These are phyloP conservation scores for Platyscapa corneri DNA, from an alignment of 1,140 invertebrate species.

Conservation along the genomic window DNA sequence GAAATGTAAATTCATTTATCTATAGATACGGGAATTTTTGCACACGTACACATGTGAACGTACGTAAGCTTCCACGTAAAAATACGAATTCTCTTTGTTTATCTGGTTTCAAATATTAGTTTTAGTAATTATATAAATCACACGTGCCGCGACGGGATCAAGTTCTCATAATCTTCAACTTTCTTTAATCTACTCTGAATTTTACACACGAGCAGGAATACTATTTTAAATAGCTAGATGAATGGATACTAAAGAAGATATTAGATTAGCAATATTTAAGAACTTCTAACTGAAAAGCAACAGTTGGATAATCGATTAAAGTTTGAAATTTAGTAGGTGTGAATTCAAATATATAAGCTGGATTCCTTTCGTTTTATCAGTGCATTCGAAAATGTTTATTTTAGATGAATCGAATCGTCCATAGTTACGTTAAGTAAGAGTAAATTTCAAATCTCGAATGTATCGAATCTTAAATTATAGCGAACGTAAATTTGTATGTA, in stretches of 20 bases:
- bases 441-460: background rate
- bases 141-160: background rate
- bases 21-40: background rate
- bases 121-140: background rate
- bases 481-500: background rate
- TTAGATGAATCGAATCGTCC: background rate
- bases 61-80: background rate
- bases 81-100: background rate
- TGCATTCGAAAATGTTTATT: background rate
- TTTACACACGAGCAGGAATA: background rate
- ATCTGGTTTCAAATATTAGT: background rate
- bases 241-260: background rate
- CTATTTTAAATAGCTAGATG: background rate
- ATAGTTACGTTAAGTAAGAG: background rate
- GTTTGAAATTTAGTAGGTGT: background rate
- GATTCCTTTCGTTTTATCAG: background rate
- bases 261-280: background rate
- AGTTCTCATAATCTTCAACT: background rate
- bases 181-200: background rate
- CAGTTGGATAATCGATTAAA: background rate
- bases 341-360: background rate
- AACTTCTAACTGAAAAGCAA: background rate
- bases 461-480: background rate
- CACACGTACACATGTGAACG: background rate
- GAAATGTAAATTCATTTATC: conserved; percentile 46